Conservation (phyloP, 2,797 vertebrate genomes). For the Pampus argenteus region DNA sequence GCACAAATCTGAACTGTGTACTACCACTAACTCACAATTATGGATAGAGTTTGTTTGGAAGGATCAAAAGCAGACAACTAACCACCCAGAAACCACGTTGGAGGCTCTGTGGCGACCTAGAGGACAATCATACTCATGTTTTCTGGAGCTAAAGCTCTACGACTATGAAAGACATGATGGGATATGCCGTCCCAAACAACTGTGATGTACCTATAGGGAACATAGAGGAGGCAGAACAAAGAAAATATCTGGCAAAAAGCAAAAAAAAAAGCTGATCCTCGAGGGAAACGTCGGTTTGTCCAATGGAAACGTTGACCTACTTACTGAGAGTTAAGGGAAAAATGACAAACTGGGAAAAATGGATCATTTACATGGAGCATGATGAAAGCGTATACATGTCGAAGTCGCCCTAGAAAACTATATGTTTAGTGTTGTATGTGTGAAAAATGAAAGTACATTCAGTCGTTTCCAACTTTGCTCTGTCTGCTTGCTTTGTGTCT, state of each 20-base stretch:
- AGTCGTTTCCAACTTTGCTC: no score
- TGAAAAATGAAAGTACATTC: no score
- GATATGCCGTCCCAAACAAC: neutral
- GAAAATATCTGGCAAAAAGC: neutral
- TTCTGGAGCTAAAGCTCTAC: neutral
- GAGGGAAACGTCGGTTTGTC: neutral
- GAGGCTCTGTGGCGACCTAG: neutral
- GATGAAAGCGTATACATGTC: neutral
- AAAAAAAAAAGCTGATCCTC: neutral
- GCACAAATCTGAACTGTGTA: neutral
- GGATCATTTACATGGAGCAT: neutral
- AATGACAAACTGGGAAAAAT: neutral
- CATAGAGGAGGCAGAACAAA: neutral
- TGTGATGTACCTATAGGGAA: neutral
- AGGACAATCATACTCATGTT: neutral
- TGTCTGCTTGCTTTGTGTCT: conserved; percentile 4
- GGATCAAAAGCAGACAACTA: neutral
- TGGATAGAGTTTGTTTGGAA: neutral
- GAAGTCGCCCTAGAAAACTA: neutral
- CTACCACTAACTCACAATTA: neutral
- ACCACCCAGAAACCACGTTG: neutral
- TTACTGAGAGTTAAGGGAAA: neutral
- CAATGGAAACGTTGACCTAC: neutral
- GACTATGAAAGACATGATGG: neutral
- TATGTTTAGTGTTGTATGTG: neutral